Conservation (phyloP, 2,113 vertebrate genomes). For the Chitala chitala region DNA sequence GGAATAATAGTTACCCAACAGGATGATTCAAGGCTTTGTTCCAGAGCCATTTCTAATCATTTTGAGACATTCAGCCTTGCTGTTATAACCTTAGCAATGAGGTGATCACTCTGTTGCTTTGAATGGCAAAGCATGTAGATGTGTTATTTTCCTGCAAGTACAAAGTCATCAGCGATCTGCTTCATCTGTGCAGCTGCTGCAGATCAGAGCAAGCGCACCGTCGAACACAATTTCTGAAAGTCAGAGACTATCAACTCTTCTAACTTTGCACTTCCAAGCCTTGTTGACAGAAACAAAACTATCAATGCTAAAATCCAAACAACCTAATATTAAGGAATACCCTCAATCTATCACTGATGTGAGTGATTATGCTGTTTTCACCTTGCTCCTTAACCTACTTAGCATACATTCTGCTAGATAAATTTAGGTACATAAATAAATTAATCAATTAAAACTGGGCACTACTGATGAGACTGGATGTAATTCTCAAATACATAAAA, state of each 20-base stretch:
- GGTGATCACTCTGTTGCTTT: too few species aligned
- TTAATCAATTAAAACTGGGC: conserved; percentile 7
- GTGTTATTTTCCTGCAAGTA: too few species aligned
- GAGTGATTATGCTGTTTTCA: background rate
- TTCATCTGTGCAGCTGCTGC: background rate
- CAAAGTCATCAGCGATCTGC: too few species aligned
- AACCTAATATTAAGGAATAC: background rate
- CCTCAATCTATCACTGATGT: conserved; percentile 6
- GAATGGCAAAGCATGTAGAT: too few species aligned
- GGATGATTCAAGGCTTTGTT: too few species aligned
- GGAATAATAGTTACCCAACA: too few species aligned
- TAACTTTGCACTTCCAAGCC: background rate
- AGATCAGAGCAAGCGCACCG: background rate
- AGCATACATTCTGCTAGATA: background rate
- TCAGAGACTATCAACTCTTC: background rate
- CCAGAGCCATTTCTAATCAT: too few species aligned
- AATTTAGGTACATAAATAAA: conserved; percentile 8
- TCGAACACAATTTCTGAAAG: background rate
- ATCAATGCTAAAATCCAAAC: background rate
- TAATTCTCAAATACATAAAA: background rate
- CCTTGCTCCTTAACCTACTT: conserved; percentile 12
- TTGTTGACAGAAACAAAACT: background rate
- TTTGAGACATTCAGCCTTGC: too few species aligned
- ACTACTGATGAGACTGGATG: conserved; percentile 1
- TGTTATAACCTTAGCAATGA: too few species aligned